Percentiles rank a stretch among this genome's conserved stretches.
phyloP scores from a whole-genome alignment of 2,797 vertebrate genomes.

The Hippopotamyrus pictus region DNA sequence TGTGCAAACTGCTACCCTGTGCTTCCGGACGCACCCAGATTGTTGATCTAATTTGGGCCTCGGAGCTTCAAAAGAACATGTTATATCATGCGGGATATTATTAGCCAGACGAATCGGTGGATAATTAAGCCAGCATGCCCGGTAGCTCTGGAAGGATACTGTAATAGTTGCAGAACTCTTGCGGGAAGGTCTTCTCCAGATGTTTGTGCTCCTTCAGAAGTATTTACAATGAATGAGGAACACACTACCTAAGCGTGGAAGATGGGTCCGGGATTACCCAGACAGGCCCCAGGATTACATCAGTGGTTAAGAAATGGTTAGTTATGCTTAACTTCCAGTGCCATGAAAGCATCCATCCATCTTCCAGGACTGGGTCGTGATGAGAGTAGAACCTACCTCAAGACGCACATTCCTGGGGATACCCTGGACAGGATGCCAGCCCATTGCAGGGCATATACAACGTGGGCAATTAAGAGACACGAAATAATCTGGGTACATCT shows the following conservation, averaged over 20 bases:
- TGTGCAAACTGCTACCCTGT: background rate
- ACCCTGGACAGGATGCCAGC: background rate
- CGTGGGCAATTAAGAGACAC: background rate
- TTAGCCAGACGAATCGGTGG: background rate
- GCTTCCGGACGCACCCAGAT: conserved; percentile 1
- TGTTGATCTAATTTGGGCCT: conserved; percentile 15
- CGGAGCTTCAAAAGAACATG: conserved; percentile 13
- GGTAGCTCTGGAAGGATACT: background rate
- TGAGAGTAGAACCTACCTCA: background rate
- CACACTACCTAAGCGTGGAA: background rate
- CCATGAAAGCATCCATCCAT: background rate
- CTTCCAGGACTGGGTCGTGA: background rate
- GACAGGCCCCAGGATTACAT: background rate
- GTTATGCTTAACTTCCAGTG: background rate
- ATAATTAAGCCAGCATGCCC: conserved; percentile 4
- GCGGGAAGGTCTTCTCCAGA: conserved; percentile 5
- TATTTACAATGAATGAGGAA: background rate
- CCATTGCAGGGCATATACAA: background rate
- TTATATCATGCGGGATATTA: conserved; percentile 16
- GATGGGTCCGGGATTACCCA: background rate
- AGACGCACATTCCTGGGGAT: background rate
- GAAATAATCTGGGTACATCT: background rate
- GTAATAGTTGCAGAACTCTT: conserved; percentile 3
- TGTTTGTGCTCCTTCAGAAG: background rate
- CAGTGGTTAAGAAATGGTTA: background rate